Percentiles rank a stretch among this genome's conserved stretches.
These are phyloP conservation scores for Matsumyia berberina DNA, from an alignment of 2,888 invertebrate genomes.

Conservation along the genomic window DNA sequence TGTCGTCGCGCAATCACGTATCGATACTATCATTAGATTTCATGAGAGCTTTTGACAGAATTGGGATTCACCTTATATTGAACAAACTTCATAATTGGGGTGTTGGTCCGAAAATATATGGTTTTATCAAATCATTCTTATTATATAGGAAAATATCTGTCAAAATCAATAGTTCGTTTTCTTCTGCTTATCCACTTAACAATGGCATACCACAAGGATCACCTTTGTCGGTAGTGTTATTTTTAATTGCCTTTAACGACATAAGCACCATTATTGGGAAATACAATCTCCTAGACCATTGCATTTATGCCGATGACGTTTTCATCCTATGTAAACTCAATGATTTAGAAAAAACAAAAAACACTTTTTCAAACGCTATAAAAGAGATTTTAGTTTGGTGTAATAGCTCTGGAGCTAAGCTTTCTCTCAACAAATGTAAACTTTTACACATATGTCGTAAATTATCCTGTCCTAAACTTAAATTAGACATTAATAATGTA, in stretches of 20 bases:
- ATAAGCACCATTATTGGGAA: not conserved
- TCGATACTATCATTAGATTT: conserved; percentile 30
- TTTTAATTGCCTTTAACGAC: not conserved
- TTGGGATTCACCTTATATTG: conserved; percentile 23
- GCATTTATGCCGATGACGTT: not conserved
- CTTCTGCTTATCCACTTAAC: not conserved
- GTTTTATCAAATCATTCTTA: not conserved
- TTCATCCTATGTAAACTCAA: conserved; percentile 11
- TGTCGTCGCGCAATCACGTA: conserved; percentile 32
- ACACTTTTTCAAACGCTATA: not conserved
- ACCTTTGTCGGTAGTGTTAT: not conserved
- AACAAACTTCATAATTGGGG: conserved; percentile 22
- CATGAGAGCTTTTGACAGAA: conserved; percentile 8
- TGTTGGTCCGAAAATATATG: conserved; percentile 4
- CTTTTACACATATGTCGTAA: not conserved
- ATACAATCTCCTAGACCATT: not conserved
- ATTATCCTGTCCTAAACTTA: not conserved
- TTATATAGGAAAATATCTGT: not conserved
- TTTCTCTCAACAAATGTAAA: not conserved
- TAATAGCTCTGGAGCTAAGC: not conserved
- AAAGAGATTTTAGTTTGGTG: not conserved
- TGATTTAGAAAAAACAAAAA: conserved; percentile 2
- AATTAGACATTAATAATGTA: not conserved
- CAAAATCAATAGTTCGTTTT: not conserved
- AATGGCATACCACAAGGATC: conserved; percentile 9